phyloP scores from a whole-genome alignment of 2,888 invertebrate species.

The Eudasyphora cyanicolor region DNA sequence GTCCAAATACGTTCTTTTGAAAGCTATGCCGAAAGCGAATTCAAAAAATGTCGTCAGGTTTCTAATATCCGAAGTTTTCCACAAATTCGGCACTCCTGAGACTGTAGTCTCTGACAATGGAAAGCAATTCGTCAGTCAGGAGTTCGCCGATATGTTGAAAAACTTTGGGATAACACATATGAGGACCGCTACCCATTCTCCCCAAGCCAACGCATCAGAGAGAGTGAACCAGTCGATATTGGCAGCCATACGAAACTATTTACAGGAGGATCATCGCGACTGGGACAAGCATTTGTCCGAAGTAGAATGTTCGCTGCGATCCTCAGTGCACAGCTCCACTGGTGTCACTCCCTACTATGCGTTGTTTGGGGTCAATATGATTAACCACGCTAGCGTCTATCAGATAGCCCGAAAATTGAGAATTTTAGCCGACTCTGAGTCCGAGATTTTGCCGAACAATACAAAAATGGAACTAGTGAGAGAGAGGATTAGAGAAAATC shows the following conservation, averaged over 20 bases:
- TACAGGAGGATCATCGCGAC: neutral
- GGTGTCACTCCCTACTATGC: too few relatives aligned
- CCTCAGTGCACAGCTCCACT: too few relatives aligned
- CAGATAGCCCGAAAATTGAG: neutral
- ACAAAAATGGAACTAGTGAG: neutral
- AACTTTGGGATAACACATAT: neutral
- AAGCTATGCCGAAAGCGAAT: neutral
- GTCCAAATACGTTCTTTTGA: neutral
- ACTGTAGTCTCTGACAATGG: slow-evolving; percentile 17
- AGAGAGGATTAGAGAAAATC: neutral
- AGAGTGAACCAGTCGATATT: too few relatives aligned
- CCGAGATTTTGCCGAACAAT: too few relatives aligned
- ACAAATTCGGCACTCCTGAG: too few relatives aligned
- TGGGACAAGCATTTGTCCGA: slow-evolving; percentile 34
- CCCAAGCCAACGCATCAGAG: too few relatives aligned
- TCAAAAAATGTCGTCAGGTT: neutral
- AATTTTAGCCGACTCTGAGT: too few relatives aligned
- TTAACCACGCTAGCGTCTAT: too few relatives aligned
- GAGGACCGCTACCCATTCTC: too few relatives aligned
- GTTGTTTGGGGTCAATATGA: too few relatives aligned
- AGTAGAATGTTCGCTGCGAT: neutral
- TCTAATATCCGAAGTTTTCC: too few relatives aligned
- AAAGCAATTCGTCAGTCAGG: neutral
- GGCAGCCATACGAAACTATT: neutral
- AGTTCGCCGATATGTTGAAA: neutral